Conservation (phyloP, 2,888 invertebrate genomes). For the Aphrophora alni region DNA sequence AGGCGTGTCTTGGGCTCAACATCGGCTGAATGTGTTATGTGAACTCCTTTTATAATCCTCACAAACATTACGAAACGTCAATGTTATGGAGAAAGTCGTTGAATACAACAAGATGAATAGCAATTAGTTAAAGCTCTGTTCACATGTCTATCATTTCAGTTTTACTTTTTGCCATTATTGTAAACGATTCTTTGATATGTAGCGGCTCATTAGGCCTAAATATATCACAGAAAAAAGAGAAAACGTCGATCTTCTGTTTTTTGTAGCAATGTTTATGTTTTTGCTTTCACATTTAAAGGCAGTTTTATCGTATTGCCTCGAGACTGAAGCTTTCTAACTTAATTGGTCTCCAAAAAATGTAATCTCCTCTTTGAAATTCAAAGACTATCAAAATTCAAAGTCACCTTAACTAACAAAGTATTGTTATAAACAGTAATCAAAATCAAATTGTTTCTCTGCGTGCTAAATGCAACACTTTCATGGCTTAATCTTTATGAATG, state of each 20-base stretch:
- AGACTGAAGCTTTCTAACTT: not conserved
- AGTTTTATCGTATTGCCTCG: not conserved
- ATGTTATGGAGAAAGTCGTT: not conserved
- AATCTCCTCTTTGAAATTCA: not conserved
- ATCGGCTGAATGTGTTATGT: not conserved
- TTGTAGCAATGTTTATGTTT: not conserved
- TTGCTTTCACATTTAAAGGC: slow-evolving; percentile 1
- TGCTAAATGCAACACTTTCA: too few species aligned
- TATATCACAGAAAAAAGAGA: not conserved
- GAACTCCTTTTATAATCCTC: not conserved
- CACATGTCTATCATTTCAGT: not conserved
- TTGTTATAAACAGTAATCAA: too few species aligned
- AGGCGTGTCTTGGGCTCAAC: not conserved
- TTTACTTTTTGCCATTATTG: not conserved
- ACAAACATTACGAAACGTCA: not conserved
- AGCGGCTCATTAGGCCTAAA: not conserved
- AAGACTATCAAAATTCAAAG: not conserved
- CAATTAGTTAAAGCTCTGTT: not conserved
- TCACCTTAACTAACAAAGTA: not conserved
- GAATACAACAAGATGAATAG: not conserved
- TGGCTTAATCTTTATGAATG: too few species aligned
- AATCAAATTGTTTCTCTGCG: too few species aligned
- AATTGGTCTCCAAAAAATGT: not conserved
- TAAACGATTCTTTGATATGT: not conserved
- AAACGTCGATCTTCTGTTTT: not conserved